phyloP scores from a whole-genome alignment of 2,113 vertebrate genomes.

The Sceloporus tristichus region DNA sequence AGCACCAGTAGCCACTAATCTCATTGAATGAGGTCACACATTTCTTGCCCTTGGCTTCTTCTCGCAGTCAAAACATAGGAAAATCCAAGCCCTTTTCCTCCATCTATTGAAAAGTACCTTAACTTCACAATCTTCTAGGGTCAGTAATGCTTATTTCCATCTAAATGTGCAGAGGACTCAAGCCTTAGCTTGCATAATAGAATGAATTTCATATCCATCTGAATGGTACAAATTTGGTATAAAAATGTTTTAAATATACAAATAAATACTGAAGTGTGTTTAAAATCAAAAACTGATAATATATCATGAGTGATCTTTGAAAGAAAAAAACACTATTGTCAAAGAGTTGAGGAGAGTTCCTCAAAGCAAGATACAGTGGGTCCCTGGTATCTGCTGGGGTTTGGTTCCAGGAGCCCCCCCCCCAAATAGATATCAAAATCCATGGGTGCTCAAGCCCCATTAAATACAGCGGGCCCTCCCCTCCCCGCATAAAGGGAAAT shows the following conservation, averaged over 20 bases:
- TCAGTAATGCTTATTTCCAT: neutral
- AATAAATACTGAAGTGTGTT: neutral
- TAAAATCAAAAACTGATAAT: neutral
- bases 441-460: too few relatives aligned
- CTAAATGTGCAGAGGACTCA: neutral
- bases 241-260: neutral
- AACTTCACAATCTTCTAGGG: too few relatives aligned
- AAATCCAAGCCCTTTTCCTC: too few relatives aligned
- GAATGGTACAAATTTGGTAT: neutral
- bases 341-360: neutral
- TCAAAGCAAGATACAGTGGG: neutral
- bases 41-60: too few relatives aligned
- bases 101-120: too few relatives aligned
- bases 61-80: too few relatives aligned
- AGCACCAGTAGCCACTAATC: neutral
- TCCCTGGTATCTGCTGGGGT: too few relatives aligned
- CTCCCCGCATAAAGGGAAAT: too few relatives aligned
- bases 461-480: too few relatives aligned
- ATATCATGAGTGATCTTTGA: neutral
- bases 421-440: too few relatives aligned
- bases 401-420: neutral
- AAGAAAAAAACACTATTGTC: neutral
- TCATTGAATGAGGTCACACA: too few relatives aligned
- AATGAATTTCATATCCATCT: neutral
- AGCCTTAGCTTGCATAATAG: neutral